Percentiles rank a stretch among this genome's conserved stretches.
Conservation (phyloP, 2,888 invertebrate genomes). For the Chesias legatella region DNA sequence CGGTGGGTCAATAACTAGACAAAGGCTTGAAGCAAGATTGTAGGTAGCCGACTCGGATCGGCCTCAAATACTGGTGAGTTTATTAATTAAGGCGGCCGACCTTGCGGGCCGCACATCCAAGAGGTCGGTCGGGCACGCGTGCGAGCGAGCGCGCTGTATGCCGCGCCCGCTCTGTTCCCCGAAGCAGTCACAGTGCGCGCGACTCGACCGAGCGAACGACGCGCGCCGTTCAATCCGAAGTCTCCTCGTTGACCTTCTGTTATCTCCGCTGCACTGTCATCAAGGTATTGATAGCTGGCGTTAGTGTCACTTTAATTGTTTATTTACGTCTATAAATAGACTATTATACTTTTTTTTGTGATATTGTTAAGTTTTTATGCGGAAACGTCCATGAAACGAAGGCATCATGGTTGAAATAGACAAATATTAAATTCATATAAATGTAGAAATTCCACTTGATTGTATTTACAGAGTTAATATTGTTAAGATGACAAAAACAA, state of each 20-base stretch:
- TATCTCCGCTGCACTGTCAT: constrained; percentile 68
- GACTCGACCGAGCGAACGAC: constrained; percentile 52
- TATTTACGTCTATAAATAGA: neutral
- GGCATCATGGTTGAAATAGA: too few relatives aligned
- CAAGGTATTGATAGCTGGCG: constrained; percentile 29
- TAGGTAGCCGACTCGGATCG: constrained; percentile 74
- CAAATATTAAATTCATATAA: too few relatives aligned
- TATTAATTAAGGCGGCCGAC: constrained; percentile 80
- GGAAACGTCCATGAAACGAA: too few relatives aligned
- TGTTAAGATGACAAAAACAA: constrained; percentile 5
- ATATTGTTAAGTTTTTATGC: too few relatives aligned
- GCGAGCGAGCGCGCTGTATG: constrained; percentile 51
- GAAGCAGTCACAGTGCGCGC: constrained; percentile 38
- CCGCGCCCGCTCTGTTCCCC: constrained; percentile 28
- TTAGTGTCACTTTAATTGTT: constrained; percentile 6
- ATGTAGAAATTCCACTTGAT: too few relatives aligned
- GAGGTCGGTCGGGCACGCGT: constrained; percentile 66
- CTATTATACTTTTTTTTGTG: too few relatives aligned
- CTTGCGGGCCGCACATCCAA: constrained; percentile 78
- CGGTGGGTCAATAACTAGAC: constrained; percentile 76
- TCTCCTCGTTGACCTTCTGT: constrained; percentile 77
- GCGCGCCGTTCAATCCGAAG: constrained; percentile 63
- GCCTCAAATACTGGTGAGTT: constrained; percentile 79
- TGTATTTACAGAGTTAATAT: too few relatives aligned
- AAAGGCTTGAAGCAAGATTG: constrained; percentile 74